phyloP scores from a whole-genome alignment of 2,797 vertebrate genomes.

The Synaphobranchus kaupii region DNA sequence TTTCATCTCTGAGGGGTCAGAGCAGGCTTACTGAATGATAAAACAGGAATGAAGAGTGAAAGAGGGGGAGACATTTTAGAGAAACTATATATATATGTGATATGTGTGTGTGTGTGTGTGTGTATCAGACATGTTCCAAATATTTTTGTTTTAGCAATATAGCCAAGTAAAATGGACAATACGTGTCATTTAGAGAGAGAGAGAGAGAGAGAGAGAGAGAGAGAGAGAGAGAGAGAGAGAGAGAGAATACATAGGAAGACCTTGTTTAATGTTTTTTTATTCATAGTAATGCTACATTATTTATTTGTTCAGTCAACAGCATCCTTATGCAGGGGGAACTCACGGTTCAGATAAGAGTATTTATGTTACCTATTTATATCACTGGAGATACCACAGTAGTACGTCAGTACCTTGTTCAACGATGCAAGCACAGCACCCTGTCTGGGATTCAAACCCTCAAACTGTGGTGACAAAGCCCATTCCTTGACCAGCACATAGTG shows the following conservation, averaged over 20 bases:
- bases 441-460: not conserved
- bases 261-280: not conserved
- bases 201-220: not conserved
- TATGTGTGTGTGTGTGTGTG: not conserved
- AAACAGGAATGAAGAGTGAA: not conserved
- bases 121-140: not conserved
- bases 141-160: not conserved
- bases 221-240: not conserved
- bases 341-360: not conserved
- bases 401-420: not conserved
- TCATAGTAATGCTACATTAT: not conserved
- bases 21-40: not conserved
- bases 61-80: not conserved
- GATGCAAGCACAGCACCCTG: not conserved
- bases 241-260: not conserved
- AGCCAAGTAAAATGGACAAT: not conserved
- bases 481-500: not conserved
- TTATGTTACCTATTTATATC: not conserved
- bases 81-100: not conserved
- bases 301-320: not conserved
- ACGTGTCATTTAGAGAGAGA: not conserved
- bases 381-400: not conserved
- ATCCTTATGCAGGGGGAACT: not conserved
- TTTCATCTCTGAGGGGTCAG: not conserved
- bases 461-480: not conserved